These are phyloP conservation scores for Drosophila mettleri DNA, from an alignment of 2,888 invertebrate species.

Conservation along the genomic window DNA sequence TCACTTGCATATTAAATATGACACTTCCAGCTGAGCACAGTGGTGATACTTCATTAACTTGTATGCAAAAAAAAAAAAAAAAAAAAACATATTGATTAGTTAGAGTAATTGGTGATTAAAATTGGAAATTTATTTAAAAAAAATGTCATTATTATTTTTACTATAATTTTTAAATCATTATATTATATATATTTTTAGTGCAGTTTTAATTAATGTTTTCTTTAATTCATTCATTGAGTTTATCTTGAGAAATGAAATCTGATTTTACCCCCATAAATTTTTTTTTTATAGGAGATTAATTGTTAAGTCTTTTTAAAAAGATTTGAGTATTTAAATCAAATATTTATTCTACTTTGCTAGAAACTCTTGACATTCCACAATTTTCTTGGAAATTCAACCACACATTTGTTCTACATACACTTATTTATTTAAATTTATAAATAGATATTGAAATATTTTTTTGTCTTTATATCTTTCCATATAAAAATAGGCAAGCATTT, in stretches of 20 bases:
- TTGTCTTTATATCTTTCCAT: neutral
- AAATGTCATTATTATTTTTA: too few relatives aligned
- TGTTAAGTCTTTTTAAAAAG: too few relatives aligned
- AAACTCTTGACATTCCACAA: neutral
- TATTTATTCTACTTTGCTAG: neutral
- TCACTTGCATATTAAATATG: slow-evolving; percentile 69
- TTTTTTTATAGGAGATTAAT: too few relatives aligned
- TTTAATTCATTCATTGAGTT: too few relatives aligned
- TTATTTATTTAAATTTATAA: neutral
- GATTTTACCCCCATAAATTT: too few relatives aligned
- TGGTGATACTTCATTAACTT: slow-evolving; percentile 9
- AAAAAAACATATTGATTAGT: too few relatives aligned
- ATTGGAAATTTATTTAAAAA: too few relatives aligned
- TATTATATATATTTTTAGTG: too few relatives aligned
- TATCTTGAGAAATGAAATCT: too few relatives aligned
- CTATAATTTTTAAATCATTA: too few relatives aligned
- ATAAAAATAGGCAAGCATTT: neutral
- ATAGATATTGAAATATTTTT: neutral
- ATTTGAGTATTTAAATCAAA: neutral
- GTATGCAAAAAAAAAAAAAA: neutral
- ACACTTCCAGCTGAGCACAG: slow-evolving; percentile 35
- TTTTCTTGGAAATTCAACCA: neutral
- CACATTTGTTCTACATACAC: neutral
- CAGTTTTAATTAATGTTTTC: too few relatives aligned
- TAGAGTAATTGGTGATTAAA: too few relatives aligned